A percentile compares a stretch with the other conserved stretches of the same genome.
Conservation (phyloP, 2,113 vertebrate genomes). For the Campylomormyrus numenius region DNA sequence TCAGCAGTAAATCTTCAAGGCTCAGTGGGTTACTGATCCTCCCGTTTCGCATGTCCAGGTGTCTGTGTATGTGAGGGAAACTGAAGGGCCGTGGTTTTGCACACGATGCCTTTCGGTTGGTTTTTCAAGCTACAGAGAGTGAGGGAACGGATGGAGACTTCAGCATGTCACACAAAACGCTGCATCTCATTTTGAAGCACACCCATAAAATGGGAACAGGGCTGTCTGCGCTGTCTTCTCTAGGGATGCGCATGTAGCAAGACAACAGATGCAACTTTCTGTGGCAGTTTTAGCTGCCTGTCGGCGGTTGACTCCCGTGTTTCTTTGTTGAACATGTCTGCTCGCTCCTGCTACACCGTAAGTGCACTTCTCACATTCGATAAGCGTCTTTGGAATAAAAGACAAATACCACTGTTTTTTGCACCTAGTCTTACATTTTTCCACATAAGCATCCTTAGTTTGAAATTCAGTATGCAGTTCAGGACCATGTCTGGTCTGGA, state of each 20-base stretch:
- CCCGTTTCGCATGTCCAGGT: constrained; percentile 33
- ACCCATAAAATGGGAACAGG: neutral
- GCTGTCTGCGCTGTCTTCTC: neutral
- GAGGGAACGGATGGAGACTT: neutral
- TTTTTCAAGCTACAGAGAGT: neutral
- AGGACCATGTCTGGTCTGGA: neutral
- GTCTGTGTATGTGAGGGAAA: neutral
- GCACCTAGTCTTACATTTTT: neutral
- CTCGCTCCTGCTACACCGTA: neutral
- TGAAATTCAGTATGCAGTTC: neutral
- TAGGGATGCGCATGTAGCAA: neutral
- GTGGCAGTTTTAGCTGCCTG: neutral
- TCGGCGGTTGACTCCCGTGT: neutral
- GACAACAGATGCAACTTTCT: neutral
- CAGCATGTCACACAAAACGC: neutral
- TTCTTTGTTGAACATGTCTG: neutral
- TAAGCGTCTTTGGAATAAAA: neutral
- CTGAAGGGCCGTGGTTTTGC: neutral
- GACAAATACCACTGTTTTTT: neutral
- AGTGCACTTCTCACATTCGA: neutral
- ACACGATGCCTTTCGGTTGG: neutral
- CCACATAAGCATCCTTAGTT: neutral
- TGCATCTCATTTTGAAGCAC: neutral
- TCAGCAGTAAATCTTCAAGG: constrained; percentile 47
- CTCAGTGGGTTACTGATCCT: constrained; percentile 48